Evolutionary conservation across 2,113 vertebrate species (phyloP), one percentile per base, ranked within the genome.

Genomic region (Zapornia atra): DNA sequence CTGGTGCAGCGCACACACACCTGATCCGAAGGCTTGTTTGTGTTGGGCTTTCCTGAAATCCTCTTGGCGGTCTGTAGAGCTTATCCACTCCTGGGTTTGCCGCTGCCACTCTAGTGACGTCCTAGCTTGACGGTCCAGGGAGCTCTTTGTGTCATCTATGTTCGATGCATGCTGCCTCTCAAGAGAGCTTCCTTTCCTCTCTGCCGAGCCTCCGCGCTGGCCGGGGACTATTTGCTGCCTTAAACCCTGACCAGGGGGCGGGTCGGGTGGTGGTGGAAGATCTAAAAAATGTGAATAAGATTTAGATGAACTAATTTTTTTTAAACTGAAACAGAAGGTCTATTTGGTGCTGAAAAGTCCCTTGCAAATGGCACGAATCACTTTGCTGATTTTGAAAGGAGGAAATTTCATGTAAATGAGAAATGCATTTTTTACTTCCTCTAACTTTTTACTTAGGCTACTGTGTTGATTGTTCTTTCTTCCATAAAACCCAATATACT

Each of bases 181-280:
- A 97, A 99, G 98, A 97, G 99, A 99, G 78, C 98, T 98, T 92
- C 98, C 99, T 98, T 99, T 99, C 94, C 98, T 98, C 59, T 99
- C 99, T 94, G 98, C 95, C 11, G 98, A 98, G 82, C 95, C 97
- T 95, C 98, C 95, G 63, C 97, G 94, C 97, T 99, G 98, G 94
- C 95, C 96, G 64, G 98, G 92, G 96, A 96, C 97, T 98, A 98
- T 97, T 64, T 98, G 99, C 90, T 99, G 98, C 71, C 99, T 99
- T 97, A 98, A 98, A 96, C 98, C 98, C 98, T 99, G 99, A 98
- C 98, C 98, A 73, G 99, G 99, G 72, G 99, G 99, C n/a, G 99
- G 99, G 85, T 99, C 99, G 40, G 99, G 99, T 95, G 99, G 99
- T 97, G 99, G 99, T 98, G 99, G 99, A 98, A 99, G 99, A 98